phyloP scores from a whole-genome alignment of 2,797 vertebrate species.

The Scleropages formosus region DNA sequence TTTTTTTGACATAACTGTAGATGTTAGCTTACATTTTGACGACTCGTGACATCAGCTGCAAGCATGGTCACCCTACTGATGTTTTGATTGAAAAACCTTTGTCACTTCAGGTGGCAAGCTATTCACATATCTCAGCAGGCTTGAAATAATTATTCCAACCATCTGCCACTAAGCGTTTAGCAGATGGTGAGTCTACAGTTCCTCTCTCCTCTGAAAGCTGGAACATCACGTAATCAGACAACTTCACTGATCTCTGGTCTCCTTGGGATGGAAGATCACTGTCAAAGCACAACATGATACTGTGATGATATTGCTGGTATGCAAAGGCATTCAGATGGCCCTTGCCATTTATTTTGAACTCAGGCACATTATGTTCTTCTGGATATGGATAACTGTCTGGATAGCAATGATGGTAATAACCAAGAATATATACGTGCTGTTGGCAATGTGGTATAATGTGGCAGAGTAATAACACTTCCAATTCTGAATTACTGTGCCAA shows the following conservation, averaged over 20 bases:
- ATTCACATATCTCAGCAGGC: conserved; percentile 26
- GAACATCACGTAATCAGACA: not conserved
- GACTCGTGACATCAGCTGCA: not conserved
- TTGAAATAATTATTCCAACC: conserved; percentile 34
- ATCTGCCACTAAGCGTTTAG: conserved; percentile 31
- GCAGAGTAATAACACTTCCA: not conserved
- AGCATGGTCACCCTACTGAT: conserved; percentile 23
- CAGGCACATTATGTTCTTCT: not conserved
- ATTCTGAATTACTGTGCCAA: conserved; percentile 7
- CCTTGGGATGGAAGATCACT: not conserved
- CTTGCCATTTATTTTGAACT: not conserved
- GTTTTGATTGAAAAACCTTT: conserved; percentile 33
- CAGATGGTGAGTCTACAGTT: conserved; percentile 31
- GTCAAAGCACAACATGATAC: not conserved
- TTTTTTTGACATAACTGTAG: too few relatives aligned
- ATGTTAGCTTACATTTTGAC: not conserved
- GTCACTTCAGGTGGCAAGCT: conserved; percentile 32
- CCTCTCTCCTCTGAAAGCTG: conserved; percentile 11
- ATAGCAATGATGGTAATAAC: not conserved
- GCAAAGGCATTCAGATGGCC: not conserved
- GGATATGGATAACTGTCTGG: not conserved
- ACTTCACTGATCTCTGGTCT: not conserved
- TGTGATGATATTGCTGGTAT: not conserved
- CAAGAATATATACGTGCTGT: not conserved
- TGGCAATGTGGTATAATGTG: conserved; percentile 1